These are phyloP conservation scores for Formica selysi DNA, from an alignment of 1,140 invertebrate genomes.

Conservation along the genomic window DNA sequence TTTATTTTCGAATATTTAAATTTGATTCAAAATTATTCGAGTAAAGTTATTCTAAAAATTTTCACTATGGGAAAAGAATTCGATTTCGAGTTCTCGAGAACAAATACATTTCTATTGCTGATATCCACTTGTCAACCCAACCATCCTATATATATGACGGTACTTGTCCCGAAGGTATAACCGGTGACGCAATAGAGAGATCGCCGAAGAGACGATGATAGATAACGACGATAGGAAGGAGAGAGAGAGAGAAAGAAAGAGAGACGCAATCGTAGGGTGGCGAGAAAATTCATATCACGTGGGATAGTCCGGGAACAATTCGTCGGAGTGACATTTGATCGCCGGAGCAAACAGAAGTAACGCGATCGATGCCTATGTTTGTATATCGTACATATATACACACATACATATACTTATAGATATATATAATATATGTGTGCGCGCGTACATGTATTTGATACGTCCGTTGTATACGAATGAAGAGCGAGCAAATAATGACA, in stretches of 20 bases:
- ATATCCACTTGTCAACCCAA: conserved; percentile 1
- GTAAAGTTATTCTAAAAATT: conserved; percentile 6
- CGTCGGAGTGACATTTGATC: conserved; percentile 74
- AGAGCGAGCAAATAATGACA: conserved; percentile 66
- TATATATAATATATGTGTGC: neutral
- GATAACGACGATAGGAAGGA: conserved; percentile 25
- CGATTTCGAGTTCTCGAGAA: conserved; percentile 23
- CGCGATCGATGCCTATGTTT: conserved; percentile 58
- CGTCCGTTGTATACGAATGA: conserved; percentile 2
- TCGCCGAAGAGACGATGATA: conserved; percentile 8
- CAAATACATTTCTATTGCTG: conserved; percentile 3
- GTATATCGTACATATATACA: neutral
- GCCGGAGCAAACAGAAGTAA: conserved; percentile 67
- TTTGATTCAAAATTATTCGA: neutral
- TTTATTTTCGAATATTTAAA: neutral
- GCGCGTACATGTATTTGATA: conserved; percentile 29
- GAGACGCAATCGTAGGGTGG: conserved; percentile 9
- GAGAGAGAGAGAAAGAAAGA: conserved; percentile 11
- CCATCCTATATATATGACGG: neutral
- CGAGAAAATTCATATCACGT: conserved; percentile 75
- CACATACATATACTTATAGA: too few relatives aligned
- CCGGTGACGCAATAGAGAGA: neutral
- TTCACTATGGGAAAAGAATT: conserved; percentile 8
- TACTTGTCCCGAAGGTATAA: conserved; percentile 22
- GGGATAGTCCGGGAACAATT: conserved; percentile 64